Evolutionary conservation across 2,113 vertebrate genomes (phyloP).

Genomic region (Eublepharis macularius): DNA sequence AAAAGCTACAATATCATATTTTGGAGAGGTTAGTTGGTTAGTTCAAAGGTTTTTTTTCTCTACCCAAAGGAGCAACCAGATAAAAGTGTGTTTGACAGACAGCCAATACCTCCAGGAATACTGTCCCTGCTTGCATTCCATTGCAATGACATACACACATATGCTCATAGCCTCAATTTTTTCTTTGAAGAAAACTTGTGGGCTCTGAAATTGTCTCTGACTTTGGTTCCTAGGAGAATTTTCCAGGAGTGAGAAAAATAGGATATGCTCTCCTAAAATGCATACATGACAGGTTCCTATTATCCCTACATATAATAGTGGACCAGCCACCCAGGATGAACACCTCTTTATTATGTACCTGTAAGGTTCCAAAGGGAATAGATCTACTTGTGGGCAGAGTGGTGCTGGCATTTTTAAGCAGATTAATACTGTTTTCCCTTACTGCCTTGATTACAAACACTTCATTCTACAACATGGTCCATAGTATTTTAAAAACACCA

Average conservation of each 20-base stretch:
- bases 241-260: constrained; percentile 18
- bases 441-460: not conserved
- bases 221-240: not conserved
- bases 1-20: not conserved
- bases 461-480: accelerated
- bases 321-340: not conserved
- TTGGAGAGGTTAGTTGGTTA: not conserved
- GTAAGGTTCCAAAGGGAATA: too few species aligned
- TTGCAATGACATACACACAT: not conserved
- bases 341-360: not conserved
- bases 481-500: not conserved
- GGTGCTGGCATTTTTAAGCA: too few species aligned
- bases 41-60: not conserved
- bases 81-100: not conserved
- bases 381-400: too few species aligned
- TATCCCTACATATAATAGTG: not conserved
- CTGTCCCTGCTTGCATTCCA: not conserved
- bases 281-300: not conserved
- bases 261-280: not conserved
- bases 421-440: not conserved
- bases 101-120: not conserved
- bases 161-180: not conserved
- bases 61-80: not conserved
- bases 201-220: not conserved
- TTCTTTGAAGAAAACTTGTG: not conserved